phyloP scores from a whole-genome alignment of 2,797 vertebrate genomes.

The Crypturellus tataupa region DNA sequence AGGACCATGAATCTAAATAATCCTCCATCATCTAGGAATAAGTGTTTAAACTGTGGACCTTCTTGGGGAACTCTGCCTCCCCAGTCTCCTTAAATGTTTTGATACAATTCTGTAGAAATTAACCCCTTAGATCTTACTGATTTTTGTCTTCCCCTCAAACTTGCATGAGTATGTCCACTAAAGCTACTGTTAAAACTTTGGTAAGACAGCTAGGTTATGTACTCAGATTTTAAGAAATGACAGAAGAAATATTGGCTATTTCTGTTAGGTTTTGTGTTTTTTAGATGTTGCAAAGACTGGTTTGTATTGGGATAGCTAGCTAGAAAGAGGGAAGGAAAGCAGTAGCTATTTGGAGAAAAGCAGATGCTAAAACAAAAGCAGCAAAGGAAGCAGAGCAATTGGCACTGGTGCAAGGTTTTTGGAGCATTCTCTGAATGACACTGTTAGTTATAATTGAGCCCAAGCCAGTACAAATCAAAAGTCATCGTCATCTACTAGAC shows the following conservation, averaged over 20 bases:
- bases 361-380: not conserved
- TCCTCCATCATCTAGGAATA: not conserved
- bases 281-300: not conserved
- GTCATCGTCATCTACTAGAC: not conserved
- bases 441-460: not conserved
- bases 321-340: not conserved
- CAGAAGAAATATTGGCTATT: not conserved
- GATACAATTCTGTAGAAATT: not conserved
- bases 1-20: not conserved
- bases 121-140: not conserved
- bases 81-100: not conserved
- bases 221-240: not conserved
- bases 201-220: not conserved
- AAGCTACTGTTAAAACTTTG: not conserved
- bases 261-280: not conserved
- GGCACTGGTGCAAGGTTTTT: not conserved
- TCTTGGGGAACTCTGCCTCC: not conserved
- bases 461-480: not conserved
- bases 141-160: not conserved
- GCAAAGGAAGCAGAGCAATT: not conserved
- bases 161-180: not conserved
- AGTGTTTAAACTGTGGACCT: not conserved
- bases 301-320: not conserved
- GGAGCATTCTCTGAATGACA: not conserved
- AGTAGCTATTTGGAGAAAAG: not conserved